These are phyloP conservation scores for Malurus alboscapulatus DNA, from an alignment of 2,113 vertebrate genomes.

Conservation along the genomic window DNA sequence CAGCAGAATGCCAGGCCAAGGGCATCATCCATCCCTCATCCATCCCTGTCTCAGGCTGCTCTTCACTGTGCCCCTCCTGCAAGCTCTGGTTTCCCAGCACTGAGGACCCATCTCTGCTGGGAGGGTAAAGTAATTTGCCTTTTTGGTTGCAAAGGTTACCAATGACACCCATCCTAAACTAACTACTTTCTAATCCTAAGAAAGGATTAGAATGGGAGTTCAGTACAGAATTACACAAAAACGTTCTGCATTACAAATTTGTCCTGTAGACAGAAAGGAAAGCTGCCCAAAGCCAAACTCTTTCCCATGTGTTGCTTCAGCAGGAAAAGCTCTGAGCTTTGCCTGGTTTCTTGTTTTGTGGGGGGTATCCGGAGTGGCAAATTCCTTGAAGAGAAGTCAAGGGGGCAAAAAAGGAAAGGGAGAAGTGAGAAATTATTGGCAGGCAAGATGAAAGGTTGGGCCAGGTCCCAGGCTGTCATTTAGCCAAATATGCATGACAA, in stretches of 20 bases:
- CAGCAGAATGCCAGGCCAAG: neutral
- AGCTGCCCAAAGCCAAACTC: neutral
- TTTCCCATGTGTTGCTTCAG: neutral
- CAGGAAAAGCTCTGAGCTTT: neutral
- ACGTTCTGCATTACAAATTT: neutral
- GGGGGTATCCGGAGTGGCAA: neutral
- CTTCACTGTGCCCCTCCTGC: neutral
- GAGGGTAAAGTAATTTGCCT: neutral
- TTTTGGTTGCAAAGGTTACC: neutral
- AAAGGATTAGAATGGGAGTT: neutral
- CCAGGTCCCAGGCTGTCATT: neutral
- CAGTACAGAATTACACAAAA: neutral
- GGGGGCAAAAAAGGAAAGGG: neutral
- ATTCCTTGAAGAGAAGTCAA: conserved; percentile 11
- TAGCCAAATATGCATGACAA: conserved; percentile 5
- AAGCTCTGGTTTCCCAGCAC: neutral
- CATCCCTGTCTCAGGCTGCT: neutral
- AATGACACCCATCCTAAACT: neutral
- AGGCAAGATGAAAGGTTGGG: neutral
- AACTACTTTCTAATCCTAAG: neutral
- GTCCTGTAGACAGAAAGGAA: neutral
- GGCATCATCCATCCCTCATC: neutral
- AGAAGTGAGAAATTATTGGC: neutral
- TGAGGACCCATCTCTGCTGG: neutral
- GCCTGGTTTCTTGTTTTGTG: neutral